A percentile compares a stretch with the other conserved stretches of the same genome.
Conservation (phyloP, 2,888 invertebrate genomes). For the Blastobasis lacticolella region DNA sequence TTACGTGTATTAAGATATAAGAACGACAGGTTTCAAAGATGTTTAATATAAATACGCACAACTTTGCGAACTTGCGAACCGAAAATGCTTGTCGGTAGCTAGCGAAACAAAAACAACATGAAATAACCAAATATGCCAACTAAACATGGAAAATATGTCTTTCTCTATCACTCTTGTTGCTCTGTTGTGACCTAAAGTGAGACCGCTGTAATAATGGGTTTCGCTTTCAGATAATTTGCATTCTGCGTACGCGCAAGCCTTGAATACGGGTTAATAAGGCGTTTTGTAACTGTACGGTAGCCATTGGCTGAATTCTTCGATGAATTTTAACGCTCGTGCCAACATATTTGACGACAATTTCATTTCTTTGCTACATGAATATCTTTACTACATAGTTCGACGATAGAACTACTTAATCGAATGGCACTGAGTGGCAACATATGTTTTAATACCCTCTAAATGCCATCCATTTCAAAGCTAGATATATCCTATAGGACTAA, state of each 20-base stretch:
- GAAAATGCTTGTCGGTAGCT: conserved; percentile 8
- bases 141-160: neutral
- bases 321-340: neutral
- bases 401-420: too few relatives aligned
- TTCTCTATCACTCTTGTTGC: neutral
- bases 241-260: conserved; percentile 11
- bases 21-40: too few relatives aligned
- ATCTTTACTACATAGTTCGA: too few relatives aligned
- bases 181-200: neutral
- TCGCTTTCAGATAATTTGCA: conserved; percentile 16
- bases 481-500: too few relatives aligned
- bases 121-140: neutral
- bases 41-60: too few relatives aligned
- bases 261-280: conserved; percentile 5
- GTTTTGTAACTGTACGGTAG: conserved; percentile 3
- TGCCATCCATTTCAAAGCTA: too few relatives aligned
- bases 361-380: too few relatives aligned
- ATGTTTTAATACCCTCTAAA: too few relatives aligned
- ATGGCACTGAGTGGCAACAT: too few relatives aligned
- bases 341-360: too few relatives aligned
- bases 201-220: conserved; percentile 1
- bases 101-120: neutral
- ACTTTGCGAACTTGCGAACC: neutral
- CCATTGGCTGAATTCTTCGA: too few relatives aligned
- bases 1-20: too few relatives aligned